Evolutionary conservation across 2,797 vertebrate genomes (phyloP), one percentile per base, ranked within the genome.

Genomic region (Spea hammondii): DNA sequence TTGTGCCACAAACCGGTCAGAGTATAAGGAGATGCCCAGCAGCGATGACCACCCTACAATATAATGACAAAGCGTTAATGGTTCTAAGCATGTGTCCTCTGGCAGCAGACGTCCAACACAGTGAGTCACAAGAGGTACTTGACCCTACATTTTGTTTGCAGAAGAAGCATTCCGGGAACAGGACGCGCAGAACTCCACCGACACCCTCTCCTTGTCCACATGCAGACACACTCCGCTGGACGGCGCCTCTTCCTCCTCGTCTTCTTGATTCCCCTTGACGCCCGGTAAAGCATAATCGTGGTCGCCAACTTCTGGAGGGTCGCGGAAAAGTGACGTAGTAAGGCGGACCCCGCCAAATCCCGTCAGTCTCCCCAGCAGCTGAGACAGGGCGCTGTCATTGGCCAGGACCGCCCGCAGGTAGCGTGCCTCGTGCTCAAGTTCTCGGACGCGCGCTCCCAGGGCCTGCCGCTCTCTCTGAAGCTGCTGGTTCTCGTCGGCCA

Each of bases 131-230:
- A 89, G 86, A 84, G 88, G 92, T 96, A 97, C 96, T 97, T 95
- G 96, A 97, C 94, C 96, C 97, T 98, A 99, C 96, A 97, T 96
- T 98, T 95, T 96, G 86, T 93, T 91, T 51, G 93, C 89, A 13
- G 92, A 89, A 90, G 91, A 94, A 65, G 96, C 96, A 84, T 94
- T 95, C 88, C 94, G 92, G 84, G 97, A 95, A 88, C 97, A 99
- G 80, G 95, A 93, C 76, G 95, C 93, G 93, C 97, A 98, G 94
- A 99, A 98, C 92, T 99, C 97, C 94, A 98, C 95, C 75, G 97
- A 99, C 90, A 99, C 95, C 79, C 95, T 95, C 88, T 97, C 94
- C 91, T 94, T 94, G 91, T 98, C 97, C 90, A 99, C 95, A 80
- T 99, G 97, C 70, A 99, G 94, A 89, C 97, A 98, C 84, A 99